These are phyloP conservation scores for Leptoteleia sp. DNA, from an alignment of 1,140 invertebrate genomes.

Conservation along the genomic window DNA sequence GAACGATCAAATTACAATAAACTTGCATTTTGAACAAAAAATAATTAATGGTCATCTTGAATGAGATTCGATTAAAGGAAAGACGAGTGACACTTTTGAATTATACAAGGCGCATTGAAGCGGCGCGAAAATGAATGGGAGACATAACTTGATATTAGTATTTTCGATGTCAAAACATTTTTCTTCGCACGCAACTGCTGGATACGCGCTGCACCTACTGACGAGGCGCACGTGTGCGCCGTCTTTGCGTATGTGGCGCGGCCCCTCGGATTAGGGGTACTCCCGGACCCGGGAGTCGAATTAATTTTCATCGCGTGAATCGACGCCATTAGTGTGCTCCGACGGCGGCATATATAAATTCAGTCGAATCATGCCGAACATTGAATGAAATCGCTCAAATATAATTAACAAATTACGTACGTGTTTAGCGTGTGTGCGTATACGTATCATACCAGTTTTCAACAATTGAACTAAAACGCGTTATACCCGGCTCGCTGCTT, in stretches of 20 bases:
- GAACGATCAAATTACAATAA: no score
- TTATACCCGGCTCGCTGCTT: slow-evolving; percentile 57
- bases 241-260: slow-evolving; percentile 1
- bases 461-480: slow-evolving; percentile 64
- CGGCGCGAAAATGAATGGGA: neutral
- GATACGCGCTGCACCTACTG: neutral
- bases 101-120: no score
- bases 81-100: neutral
- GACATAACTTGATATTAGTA: neutral
- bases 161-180: neutral
- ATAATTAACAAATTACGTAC: slow-evolving; percentile 67
- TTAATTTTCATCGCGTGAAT: slow-evolving; percentile 60
- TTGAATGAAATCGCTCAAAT: slow-evolving; percentile 63
- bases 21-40: no score
- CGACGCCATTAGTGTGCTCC: slow-evolving; percentile 51
- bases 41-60: no score
- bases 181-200: neutral
- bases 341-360: slow-evolving; percentile 52
- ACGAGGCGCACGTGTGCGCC: slow-evolving; percentile 3
- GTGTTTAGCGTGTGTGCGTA: slow-evolving; percentile 54
- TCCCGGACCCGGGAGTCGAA: slow-evolving; percentile 42
- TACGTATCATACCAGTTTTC: slow-evolving; percentile 56
- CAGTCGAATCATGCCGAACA: slow-evolving; percentile 58
- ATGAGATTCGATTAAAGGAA: neutral
- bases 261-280: slow-evolving; percentile 36